phyloP scores from a whole-genome alignment of 2,888 invertebrate species.

The Caenorhabditis wallacei region DNA sequence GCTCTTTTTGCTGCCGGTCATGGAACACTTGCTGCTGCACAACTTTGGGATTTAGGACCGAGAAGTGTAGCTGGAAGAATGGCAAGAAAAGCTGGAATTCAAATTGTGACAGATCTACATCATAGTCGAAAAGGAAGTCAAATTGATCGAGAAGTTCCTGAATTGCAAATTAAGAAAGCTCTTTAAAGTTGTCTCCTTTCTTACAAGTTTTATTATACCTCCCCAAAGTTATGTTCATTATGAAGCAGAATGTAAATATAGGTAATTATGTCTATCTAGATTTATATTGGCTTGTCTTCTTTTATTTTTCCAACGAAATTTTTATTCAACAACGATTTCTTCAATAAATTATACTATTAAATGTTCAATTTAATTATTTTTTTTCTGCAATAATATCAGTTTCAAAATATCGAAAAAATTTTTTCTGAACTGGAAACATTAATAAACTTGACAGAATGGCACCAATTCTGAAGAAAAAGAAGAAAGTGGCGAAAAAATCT shows the following conservation, averaged over 20 bases:
- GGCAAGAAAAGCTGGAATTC: constrained; percentile 87
- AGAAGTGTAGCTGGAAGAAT: constrained; percentile 88
- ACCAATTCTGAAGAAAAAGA: constrained; percentile 47
- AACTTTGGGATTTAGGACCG: constrained; percentile 87
- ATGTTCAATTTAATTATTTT: too few relatives aligned
- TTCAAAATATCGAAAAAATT: not conserved
- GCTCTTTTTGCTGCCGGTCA: constrained; percentile 89
- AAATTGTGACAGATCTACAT: constrained; percentile 65
- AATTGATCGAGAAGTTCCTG: constrained; percentile 8
- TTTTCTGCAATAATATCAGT: not conserved
- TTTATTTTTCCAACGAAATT: not conserved
- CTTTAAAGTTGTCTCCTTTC: not conserved
- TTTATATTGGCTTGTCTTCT: not conserved
- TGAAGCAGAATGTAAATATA: too few relatives aligned
- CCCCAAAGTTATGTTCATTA: not conserved
- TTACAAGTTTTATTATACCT: not conserved
- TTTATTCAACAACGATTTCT: too few relatives aligned
- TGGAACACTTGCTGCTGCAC: constrained; percentile 87
- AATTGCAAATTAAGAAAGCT: constrained; percentile 45
- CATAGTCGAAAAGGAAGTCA: constrained; percentile 28
- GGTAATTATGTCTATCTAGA: too few relatives aligned
- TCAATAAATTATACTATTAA: too few relatives aligned
- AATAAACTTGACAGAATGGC: constrained; percentile 24
- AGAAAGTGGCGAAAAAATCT: constrained; percentile 21
- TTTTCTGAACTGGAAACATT: not conserved